Evolutionary conservation across 2,888 invertebrate species (phyloP).

Genomic region (Hermodice carunculata): DNA sequence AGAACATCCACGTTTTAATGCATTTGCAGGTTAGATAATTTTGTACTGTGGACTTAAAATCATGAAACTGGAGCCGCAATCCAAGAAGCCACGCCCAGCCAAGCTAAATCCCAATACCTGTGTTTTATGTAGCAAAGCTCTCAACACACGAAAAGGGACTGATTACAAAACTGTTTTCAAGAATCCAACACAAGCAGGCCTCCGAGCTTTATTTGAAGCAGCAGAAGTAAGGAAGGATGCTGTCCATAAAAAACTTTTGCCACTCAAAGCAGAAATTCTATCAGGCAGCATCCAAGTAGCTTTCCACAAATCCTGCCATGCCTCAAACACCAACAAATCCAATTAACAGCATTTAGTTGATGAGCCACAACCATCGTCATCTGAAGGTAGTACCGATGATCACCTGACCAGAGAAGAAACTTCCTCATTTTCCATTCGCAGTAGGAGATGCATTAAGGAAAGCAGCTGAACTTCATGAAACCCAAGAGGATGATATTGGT

Average conservation of each 20-base stretch:
- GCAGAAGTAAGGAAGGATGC: too few relatives aligned
- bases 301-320: neutral
- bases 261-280: neutral
- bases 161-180: too few relatives aligned
- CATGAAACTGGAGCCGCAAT: too few relatives aligned
- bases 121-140: too few relatives aligned
- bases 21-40: too few relatives aligned
- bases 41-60: too few relatives aligned
- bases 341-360: neutral
- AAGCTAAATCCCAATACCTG: too few relatives aligned
- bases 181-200: too few relatives aligned
- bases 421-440: neutral
- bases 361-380: neutral
- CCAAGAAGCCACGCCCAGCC: too few relatives aligned
- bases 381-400: neutral
- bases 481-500: neutral
- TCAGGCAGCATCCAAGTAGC: neutral
- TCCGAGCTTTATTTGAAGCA: too few relatives aligned
- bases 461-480: neutral
- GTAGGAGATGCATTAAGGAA: conserved; percentile 1
- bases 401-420: conserved; percentile 7
- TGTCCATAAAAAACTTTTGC: neutral
- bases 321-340: conserved; percentile 2
- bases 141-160: too few relatives aligned
- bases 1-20: too few relatives aligned